Percentiles rank a stretch among this genome's conserved stretches.
Evolutionary conservation across 1,140 invertebrate species (phyloP).

Genomic region (Thereuonema tuberculata): DNA sequence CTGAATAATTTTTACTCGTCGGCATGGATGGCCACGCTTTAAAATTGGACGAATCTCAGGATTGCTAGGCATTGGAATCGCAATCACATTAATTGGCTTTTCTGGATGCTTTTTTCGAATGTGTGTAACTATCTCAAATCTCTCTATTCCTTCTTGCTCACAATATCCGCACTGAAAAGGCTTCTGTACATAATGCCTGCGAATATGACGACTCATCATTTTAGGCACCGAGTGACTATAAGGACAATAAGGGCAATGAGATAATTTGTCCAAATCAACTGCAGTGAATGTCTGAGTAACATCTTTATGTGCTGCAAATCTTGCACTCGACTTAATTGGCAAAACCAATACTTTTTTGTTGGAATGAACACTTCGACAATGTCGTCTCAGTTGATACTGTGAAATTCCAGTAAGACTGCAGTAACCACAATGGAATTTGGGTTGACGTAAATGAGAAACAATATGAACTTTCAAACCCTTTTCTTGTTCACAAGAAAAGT

Average conservation of each 20-base stretch:
- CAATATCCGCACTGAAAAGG: constrained; percentile 5
- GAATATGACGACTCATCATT: not conserved
- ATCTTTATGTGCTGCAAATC: not conserved
- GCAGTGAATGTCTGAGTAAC: not conserved
- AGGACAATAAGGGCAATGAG: not conserved
- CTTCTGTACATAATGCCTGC: constrained; percentile 2
- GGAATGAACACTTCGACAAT: constrained; percentile 1
- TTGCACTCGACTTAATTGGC: not conserved
- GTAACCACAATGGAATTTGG: not conserved
- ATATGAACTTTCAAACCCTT: constrained; percentile 3
- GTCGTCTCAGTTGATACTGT: not conserved
- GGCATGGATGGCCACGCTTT: not conserved
- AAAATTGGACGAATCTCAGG: constrained; percentile 5
- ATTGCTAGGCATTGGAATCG: not conserved
- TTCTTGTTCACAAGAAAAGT: not conserved
- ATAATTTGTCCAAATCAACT: not conserved
- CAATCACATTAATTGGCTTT: not conserved
- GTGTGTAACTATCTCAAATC: not conserved
- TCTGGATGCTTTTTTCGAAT: not conserved
- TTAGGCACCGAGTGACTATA: constrained; percentile 1
- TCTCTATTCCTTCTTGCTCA: constrained; percentile 1
- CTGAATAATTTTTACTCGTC: not conserved
- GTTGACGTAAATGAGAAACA: not conserved
- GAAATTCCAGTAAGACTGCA: constrained; percentile 1
- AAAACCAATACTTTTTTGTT: not conserved